Conservation (phyloP, 2,888 invertebrate species). For the Lepidochrysops patricia region DNA sequence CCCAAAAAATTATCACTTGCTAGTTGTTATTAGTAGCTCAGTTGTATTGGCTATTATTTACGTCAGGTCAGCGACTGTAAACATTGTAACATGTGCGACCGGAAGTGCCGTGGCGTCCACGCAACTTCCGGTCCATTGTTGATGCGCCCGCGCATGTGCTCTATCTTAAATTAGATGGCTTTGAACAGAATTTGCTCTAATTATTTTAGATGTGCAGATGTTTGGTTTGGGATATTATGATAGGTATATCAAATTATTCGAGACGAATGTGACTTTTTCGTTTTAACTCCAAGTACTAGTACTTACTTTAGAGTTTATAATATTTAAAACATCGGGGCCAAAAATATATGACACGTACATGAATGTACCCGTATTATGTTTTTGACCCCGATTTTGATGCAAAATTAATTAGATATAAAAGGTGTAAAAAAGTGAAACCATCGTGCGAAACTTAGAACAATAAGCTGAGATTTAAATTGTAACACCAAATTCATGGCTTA, state of each 20-base stretch:
- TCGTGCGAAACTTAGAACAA: background rate
- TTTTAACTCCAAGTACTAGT: too few species aligned
- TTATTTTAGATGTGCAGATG: background rate
- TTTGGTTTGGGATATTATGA: too few species aligned
- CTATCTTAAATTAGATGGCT: constrained; percentile 20
- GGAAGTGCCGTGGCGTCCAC: constrained; percentile 48
- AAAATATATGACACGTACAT: background rate
- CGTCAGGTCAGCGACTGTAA: constrained; percentile 4
- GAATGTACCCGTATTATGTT: background rate
- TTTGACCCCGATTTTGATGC: background rate
- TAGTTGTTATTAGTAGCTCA: too few species aligned
- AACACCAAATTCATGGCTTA: constrained; percentile 20
- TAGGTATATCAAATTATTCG: too few species aligned
- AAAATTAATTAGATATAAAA: background rate
- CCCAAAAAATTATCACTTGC: too few species aligned
- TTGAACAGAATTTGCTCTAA: background rate
- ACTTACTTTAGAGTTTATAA: too few species aligned
- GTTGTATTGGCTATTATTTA: background rate
- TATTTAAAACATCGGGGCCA: too few species aligned
- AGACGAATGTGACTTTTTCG: too few species aligned
- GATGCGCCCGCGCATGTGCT: constrained; percentile 34
- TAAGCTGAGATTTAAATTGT: background rate
- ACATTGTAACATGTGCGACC: constrained; percentile 25
- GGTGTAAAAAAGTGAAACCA: background rate
- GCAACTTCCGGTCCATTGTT: constrained; percentile 59